phyloP scores from a whole-genome alignment of 2,113 vertebrate species.

The Chinchilla lanigera region DNA sequence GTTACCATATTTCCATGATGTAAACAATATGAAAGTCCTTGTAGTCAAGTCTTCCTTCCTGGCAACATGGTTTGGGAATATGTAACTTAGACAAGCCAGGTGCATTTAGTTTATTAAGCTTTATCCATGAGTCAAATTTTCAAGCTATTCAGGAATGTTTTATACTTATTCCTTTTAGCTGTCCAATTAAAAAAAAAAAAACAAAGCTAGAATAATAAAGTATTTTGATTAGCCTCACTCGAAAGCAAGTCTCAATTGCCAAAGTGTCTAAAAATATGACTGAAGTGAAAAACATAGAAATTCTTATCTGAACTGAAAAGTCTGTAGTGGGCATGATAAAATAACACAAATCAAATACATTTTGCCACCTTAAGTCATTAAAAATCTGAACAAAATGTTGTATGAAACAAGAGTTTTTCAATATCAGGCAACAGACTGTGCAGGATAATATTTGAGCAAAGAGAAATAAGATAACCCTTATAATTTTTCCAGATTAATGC shows the following conservation, averaged over 20 bases:
- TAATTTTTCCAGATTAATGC: neutral
- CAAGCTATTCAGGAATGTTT: conserved; percentile 20
- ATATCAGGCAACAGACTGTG: neutral
- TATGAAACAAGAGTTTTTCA: neutral
- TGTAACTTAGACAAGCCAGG: conserved; percentile 20
- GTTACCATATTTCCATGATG: conserved; percentile 24
- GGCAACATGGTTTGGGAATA: neutral
- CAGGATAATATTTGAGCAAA: neutral
- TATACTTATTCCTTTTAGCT: neutral
- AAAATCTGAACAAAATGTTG: neutral
- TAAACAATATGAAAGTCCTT: neutral
- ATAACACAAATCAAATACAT: neutral
- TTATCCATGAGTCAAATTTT: conserved; percentile 48
- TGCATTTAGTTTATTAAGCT: neutral
- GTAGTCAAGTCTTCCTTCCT: neutral
- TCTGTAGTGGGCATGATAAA: neutral
- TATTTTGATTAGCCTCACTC: neutral
- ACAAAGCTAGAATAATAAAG: neutral
- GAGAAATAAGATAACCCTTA: neutral
- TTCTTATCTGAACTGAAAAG: neutral
- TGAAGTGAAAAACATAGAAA: neutral
- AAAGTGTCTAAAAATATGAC: conserved; percentile 26
- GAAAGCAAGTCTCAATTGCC: conserved; percentile 11
- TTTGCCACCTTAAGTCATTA: neutral
- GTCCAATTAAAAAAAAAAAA: neutral